phyloP scores from a whole-genome alignment of 1,140 invertebrate genomes.

The fruit fly (Drosophila melanogaster) region DNA sequence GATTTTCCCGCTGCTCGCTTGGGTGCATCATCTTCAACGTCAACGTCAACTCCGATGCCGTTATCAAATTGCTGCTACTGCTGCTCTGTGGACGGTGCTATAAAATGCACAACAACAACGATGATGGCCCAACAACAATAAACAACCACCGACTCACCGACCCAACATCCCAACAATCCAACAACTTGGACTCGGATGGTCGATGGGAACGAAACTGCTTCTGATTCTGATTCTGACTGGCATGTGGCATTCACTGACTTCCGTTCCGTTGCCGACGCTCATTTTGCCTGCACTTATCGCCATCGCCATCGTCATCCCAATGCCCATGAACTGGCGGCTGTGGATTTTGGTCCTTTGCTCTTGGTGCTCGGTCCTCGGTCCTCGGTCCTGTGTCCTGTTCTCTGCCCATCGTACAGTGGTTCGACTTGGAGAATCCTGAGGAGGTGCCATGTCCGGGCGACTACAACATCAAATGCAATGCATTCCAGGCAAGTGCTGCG shows the following conservation, averaged over 20 bases:
- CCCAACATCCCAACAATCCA: constrained; percentile 24
- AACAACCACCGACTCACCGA: constrained; percentile 11
- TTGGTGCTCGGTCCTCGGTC: constrained; percentile 1
- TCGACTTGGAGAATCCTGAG: constrained; percentile 92
- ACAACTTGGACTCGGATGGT: constrained; percentile 54
- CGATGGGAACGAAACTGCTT: constrained; percentile 57
- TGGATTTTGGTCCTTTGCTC: constrained; percentile 11
- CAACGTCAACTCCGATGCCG: constrained; percentile 72
- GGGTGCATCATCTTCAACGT: constrained; percentile 62
- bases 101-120: constrained; percentile 69
- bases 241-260: constrained; percentile 80
- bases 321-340: constrained; percentile 50
- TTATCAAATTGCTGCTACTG: constrained; percentile 68
- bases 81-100: constrained; percentile 52
- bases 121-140: constrained; percentile 41
- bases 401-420: constrained; percentile 88
- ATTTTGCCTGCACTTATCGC: constrained; percentile 80
- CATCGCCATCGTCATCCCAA: constrained; percentile 54
- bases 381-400: not conserved
- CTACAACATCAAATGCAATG: constrained; percentile 87
- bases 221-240: constrained; percentile 70
- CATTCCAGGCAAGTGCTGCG: constrained; percentile 81
- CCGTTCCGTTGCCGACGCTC: constrained; percentile 69
- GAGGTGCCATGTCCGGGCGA: constrained; percentile 88
- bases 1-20: constrained; percentile 46